Conservation (phyloP, 1,140 invertebrate genomes). For the Conus betulinus region DNA sequence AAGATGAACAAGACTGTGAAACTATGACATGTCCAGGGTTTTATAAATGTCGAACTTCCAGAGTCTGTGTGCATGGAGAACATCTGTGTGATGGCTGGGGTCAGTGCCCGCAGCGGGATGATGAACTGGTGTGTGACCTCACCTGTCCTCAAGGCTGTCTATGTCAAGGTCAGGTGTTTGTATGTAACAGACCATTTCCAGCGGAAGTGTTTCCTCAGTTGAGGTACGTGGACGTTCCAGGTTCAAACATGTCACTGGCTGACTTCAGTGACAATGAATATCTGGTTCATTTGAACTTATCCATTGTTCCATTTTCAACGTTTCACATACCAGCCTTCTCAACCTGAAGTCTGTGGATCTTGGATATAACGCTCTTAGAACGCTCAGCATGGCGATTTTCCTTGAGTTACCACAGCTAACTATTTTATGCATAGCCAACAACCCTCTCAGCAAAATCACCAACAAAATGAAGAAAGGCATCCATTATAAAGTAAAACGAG, state of each 20-base stretch:
- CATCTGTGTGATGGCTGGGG: slow-evolving; percentile 20
- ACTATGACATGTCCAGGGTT: slow-evolving; percentile 37
- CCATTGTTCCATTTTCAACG: neutral
- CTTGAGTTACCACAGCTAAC: slow-evolving; percentile 7
- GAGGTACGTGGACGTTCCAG: neutral
- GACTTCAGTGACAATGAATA: neutral
- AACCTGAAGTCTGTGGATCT: slow-evolving; percentile 24
- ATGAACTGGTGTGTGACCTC: slow-evolving; percentile 35
- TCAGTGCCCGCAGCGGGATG: slow-evolving; percentile 38
- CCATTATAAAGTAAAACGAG: neutral
- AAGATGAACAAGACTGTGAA: slow-evolving; percentile 11
- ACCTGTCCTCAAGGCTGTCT: slow-evolving; percentile 44
- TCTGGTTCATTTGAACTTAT: neutral
- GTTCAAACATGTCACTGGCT: neutral
- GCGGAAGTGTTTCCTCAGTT: neutral
- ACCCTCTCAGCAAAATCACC: neutral
- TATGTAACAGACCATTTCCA: neutral
- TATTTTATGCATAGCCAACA: slow-evolving; percentile 13
- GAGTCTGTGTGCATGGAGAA: slow-evolving; percentile 22
- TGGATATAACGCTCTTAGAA: slow-evolving; percentile 14
- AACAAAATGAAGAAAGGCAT: neutral
- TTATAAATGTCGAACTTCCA: slow-evolving; percentile 24
- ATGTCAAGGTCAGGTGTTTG: slow-evolving; percentile 23
- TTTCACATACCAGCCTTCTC: neutral
- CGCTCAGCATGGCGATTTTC: neutral